A percentile compares a stretch with the other conserved stretches of the same genome.
These are phyloP conservation scores for Daboia siamensis DNA, from an alignment of 2,113 vertebrate genomes.

Conservation along the genomic window DNA sequence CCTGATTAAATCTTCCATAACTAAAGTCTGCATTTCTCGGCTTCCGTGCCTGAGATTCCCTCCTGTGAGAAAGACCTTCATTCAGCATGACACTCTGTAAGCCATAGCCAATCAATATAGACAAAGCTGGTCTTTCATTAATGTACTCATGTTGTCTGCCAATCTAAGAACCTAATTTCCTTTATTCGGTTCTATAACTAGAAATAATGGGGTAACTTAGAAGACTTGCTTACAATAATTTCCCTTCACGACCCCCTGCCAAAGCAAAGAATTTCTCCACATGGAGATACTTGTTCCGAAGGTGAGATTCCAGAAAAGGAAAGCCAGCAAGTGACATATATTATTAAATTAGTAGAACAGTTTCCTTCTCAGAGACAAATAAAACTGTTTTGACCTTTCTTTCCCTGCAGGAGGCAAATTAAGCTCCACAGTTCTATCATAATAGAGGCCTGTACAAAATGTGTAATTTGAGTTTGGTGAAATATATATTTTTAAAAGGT, in stretches of 20 bases:
- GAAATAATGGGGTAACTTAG: not conserved
- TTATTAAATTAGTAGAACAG: slow-evolving; percentile 23
- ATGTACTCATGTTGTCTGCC: not conserved
- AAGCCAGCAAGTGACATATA: slow-evolving; percentile 17
- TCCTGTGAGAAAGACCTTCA: not conserved
- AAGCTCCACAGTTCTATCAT: slow-evolving; percentile 31
- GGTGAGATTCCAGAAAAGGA: not conserved
- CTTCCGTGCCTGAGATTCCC: not conserved
- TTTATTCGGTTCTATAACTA: not conserved
- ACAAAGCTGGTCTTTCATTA: not conserved
- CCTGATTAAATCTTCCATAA: not conserved
- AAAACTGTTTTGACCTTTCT: slow-evolving; percentile 48
- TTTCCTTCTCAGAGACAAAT: slow-evolving; percentile 22
- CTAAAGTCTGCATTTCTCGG: not conserved
- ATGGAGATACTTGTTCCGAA: not conserved
- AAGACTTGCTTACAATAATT: not conserved
- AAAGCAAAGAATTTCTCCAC: not conserved
- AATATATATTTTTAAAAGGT: not conserved
- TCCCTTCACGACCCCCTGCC: not conserved
- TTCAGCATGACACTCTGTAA: not conserved
- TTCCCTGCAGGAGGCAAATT: slow-evolving; percentile 25
- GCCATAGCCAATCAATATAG: not conserved
- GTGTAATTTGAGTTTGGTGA: slow-evolving; percentile 23
- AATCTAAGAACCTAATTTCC: not conserved
- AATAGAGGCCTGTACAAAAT: slow-evolving; percentile 24